These are phyloP conservation scores for Arrhopalites spinosus DNA, from an alignment of 2,888 invertebrate genomes.

Conservation along the genomic window DNA sequence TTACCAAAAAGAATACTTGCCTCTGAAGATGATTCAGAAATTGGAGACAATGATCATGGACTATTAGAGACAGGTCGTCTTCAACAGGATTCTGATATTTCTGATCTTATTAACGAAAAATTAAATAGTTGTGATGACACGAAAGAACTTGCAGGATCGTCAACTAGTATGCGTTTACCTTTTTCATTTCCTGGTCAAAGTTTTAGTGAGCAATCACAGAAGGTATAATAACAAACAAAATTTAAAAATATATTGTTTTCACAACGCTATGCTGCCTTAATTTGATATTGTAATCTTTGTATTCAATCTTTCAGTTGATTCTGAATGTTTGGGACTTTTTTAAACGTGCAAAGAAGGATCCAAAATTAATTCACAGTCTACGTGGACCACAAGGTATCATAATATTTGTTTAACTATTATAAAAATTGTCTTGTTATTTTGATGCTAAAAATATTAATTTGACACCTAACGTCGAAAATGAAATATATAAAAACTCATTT, in stretches of 20 bases:
- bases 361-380: slow-evolving; percentile 46
- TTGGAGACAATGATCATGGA: slow-evolving; percentile 7
- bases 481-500: background rate
- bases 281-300: too few species aligned
- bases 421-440: too few species aligned
- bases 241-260: too few species aligned
- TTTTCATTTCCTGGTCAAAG: slow-evolving; percentile 55
- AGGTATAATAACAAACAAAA: too few species aligned
- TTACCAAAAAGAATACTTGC: slow-evolving; percentile 8
- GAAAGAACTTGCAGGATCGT: too few species aligned
- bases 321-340: slow-evolving; percentile 56
- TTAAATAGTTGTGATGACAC: too few species aligned
- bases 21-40: background rate
- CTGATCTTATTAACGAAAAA: too few species aligned
- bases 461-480: too few species aligned
- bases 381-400: slow-evolving; percentile 44
- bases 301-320: too few species aligned
- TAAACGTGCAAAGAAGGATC: slow-evolving; percentile 50
- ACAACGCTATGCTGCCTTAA: too few species aligned
- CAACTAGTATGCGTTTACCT: slow-evolving; percentile 35
- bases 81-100: background rate
- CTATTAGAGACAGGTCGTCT: background rate
- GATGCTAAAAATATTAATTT: too few species aligned
- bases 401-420: background rate
- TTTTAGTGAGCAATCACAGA: slow-evolving; percentile 53